phyloP scores from a whole-genome alignment of 2,888 invertebrate species.

The Zeuzera pyrina region DNA sequence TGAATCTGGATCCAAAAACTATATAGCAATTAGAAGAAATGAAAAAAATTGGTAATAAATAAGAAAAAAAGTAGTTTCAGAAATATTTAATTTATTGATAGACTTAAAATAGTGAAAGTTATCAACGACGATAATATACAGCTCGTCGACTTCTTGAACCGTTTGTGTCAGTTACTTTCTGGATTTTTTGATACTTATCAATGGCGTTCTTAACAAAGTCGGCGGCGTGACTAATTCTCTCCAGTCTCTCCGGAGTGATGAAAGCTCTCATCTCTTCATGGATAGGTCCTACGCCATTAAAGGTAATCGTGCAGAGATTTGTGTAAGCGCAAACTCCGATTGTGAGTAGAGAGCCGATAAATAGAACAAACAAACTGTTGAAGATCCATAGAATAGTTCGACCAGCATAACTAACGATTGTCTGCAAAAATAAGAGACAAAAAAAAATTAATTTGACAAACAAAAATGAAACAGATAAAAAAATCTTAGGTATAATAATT shows the following conservation, averaged over 20 bases:
- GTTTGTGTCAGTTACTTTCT: constrained; percentile 33
- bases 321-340: constrained; percentile 74
- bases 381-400: constrained; percentile 48
- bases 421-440: constrained; percentile 32
- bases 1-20: too few species aligned
- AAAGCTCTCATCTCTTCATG: constrained; percentile 69
- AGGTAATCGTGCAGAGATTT: constrained; percentile 73
- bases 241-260: constrained; percentile 73
- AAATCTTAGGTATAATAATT: constrained; percentile 2
- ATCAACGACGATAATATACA: too few species aligned
- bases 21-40: too few species aligned
- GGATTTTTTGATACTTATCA: constrained; percentile 71
- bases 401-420: constrained; percentile 44
- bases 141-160: constrained; percentile 32
- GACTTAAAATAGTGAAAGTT: too few species aligned
- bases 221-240: constrained; percentile 72
- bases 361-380: constrained; percentile 57
- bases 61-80: too few species aligned
- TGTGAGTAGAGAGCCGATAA: constrained; percentile 59
- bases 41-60: too few species aligned
- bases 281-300: constrained; percentile 75
- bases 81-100: too few species aligned
- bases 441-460: too few species aligned
- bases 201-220: constrained; percentile 75
- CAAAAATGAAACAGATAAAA: neutral